These are phyloP conservation scores for Cepphus grylle DNA, from an alignment of 2,113 vertebrate genomes.

Conservation along the genomic window DNA sequence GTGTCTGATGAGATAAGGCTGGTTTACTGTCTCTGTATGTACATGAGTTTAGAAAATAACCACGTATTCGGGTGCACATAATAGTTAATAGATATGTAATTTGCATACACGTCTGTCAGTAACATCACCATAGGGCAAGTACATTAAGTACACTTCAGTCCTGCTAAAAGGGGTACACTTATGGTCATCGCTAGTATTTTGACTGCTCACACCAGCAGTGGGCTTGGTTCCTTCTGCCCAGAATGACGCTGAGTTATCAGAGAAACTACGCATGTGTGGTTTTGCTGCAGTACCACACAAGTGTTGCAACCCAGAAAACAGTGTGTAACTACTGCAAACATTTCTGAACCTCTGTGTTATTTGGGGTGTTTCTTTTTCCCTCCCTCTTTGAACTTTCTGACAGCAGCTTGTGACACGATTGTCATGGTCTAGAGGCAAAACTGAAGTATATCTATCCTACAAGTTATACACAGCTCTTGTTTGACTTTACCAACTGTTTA, in stretches of 20 bases:
- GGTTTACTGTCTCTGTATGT: background rate
- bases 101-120: background rate
- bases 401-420: background rate
- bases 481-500: background rate
- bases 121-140: background rate
- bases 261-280: background rate
- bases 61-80: background rate
- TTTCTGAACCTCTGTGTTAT: background rate
- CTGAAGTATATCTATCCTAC: background rate
- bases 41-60: background rate
- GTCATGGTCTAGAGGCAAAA: background rate
- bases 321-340: background rate
- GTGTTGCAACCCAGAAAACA: background rate
- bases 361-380: background rate
- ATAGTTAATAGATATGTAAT: background rate
- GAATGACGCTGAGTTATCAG: background rate
- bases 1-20: background rate
- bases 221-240: background rate
- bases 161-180: background rate
- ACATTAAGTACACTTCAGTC: background rate
- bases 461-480: background rate
- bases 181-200: background rate
- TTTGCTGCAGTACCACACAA: background rate
- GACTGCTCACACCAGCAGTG: background rate
- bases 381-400: background rate